Base-by-base conservation (phyloP, 2,888 invertebrate genomes). In the Lasioglossum leucozonium region DNA sequence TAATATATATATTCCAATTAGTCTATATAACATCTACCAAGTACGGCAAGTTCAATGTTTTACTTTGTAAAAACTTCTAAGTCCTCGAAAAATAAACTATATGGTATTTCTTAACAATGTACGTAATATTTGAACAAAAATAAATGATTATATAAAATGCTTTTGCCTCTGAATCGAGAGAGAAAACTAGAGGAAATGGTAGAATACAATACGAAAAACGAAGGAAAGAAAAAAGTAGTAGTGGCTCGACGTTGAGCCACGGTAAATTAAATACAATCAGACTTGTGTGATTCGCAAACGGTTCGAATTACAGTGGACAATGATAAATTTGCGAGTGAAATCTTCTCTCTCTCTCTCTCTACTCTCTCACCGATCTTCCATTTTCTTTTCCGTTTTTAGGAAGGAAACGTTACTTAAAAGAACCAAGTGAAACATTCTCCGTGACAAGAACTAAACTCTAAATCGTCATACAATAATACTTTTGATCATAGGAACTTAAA, bases 21-120 rank as follows among this genome's bases (percentile, higher is more conserved):
- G 34, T 72, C 62, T 77, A 86, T 81, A 78, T 81, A 86, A 86
- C 82, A 77, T 79, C 82, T 82, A 87, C 74, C 87, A 82, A 74
- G 77, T 86, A 82, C 76, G 77, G 87, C 86, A 87, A 86, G 77
- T 82, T 87, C 40, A 80, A 79, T 72, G 87, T 87, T 89, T 89
- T 90, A 88, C 88, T 87, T 85, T 75, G 85, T 89, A 87, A 87
- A 89, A 88, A 88, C 73, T 82, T 86, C 78, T 82, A 77, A 86
- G 87, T 88, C 77, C 77, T 85, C 77, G 81, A 84, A 88, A 90
- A 90, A 89, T 88, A 88, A 89, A 89, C 90, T 90, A 87, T 90
- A 89, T 87, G 69, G 71, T 88, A 76, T 88, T 76, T 82, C 81
- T 83, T 87, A 89, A 90, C 90, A 83, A 82, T 88, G 86, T 69